Evolutionary conservation across 2,797 vertebrate species (phyloP).

Genomic region (Spea hammondii): DNA sequence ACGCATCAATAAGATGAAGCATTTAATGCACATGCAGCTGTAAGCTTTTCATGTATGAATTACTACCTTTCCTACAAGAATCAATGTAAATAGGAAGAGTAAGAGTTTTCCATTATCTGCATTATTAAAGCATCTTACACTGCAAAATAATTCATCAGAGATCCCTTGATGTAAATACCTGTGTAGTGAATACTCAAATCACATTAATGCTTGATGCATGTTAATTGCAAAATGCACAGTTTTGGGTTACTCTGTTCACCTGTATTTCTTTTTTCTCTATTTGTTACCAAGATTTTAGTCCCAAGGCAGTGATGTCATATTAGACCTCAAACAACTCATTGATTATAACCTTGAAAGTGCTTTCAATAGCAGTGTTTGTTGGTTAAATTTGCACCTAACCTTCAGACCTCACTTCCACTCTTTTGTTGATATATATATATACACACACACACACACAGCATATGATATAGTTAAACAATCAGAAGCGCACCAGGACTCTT

Average conservation of each 20-base stretch:
- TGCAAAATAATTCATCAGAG: neutral
- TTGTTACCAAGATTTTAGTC: neutral
- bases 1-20: neutral
- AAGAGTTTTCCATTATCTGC: neutral
- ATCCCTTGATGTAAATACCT: neutral
- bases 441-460: too few relatives aligned
- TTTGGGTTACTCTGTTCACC: neutral
- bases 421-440: too few relatives aligned
- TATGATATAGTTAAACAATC: too few relatives aligned
- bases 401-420: too few relatives aligned
- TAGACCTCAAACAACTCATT: too few relatives aligned
- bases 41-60: neutral
- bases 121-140: neutral
- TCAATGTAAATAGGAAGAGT: neutral
- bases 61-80: neutral
- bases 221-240: neutral
- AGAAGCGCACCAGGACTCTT: too few relatives aligned
- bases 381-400: too few relatives aligned
- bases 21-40: neutral
- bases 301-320: neutral
- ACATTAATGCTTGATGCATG: neutral
- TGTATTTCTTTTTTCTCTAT: neutral
- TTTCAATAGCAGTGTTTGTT: too few relatives aligned
- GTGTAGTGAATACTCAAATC: neutral
- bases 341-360: too few relatives aligned